These are phyloP conservation scores for Pitta sordida DNA, from an alignment of 2,113 vertebrate genomes.

Conservation along the genomic window DNA sequence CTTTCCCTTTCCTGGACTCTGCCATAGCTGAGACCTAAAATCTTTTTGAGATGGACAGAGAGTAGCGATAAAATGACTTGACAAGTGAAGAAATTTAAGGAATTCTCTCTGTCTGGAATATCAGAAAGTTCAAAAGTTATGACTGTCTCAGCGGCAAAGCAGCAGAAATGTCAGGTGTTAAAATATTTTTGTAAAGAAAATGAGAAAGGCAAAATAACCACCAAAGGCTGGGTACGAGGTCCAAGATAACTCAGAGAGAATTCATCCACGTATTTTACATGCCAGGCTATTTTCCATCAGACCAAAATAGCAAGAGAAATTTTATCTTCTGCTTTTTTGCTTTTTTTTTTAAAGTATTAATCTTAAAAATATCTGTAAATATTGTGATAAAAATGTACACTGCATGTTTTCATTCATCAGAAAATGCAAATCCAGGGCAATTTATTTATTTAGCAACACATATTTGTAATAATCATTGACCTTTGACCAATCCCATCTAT, in stretches of 20 bases:
- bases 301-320: conserved; percentile 1
- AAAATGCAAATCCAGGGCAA: neutral
- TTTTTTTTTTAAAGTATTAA: accelerated
- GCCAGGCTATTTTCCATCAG: neutral
- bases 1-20: neutral
- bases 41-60: neutral
- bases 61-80: neutral
- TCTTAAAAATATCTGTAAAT: neutral
- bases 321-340: neutral
- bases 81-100: neutral
- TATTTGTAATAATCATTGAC: neutral
- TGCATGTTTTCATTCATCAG: neutral
- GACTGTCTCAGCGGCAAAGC: neutral
- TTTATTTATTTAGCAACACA: neutral
- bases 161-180: conserved; percentile 47
- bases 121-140: neutral
- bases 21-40: neutral
- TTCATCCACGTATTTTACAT: conserved; percentile 28
- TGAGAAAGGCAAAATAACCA: conserved; percentile 46
- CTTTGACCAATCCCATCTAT: neutral
- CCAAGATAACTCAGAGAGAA: conserved; percentile 49
- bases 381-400: neutral
- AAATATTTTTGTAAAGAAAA: conserved; percentile 58
- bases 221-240: neutral
- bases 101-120: neutral